Percentiles rank a stretch among this genome's conserved stretches.
phyloP scores from a whole-genome alignment of 1,140 invertebrate species.

The Drosophila kikkawai region DNA sequence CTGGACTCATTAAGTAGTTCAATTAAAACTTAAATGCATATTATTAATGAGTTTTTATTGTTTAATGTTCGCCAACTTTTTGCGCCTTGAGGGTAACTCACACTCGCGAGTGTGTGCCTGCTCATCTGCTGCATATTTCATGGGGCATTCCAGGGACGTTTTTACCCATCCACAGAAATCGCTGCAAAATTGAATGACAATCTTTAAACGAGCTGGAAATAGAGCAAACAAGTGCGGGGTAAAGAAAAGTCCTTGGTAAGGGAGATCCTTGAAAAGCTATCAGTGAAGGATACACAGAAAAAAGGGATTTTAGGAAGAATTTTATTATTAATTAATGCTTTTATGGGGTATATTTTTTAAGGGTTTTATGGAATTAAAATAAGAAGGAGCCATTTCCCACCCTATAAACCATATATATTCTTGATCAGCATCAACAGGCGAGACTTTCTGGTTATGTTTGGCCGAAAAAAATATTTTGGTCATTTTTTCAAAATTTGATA shows the following conservation, averaged over 20 bases:
- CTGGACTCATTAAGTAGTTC: constrained; percentile 75
- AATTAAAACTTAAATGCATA: constrained; percentile 82
- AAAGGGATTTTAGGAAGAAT: too few species aligned
- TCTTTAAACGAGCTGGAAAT: constrained; percentile 47
- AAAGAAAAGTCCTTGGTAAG: constrained; percentile 14
- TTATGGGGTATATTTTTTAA: too few species aligned
- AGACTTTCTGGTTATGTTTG: too few species aligned
- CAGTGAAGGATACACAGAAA: background rate
- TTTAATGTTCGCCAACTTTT: constrained; percentile 66
- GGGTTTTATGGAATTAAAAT: background rate
- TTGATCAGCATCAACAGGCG: too few species aligned
- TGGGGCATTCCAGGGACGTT: constrained; percentile 37
- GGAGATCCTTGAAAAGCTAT: background rate
- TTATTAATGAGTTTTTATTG: constrained; percentile 83
- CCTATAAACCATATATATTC: background rate
- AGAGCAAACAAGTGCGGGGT: constrained; percentile 1
- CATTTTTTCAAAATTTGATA: background rate
- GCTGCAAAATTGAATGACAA: constrained; percentile 24
- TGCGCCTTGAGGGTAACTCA: constrained; percentile 44
- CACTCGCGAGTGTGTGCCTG: background rate
- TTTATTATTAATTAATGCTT: too few species aligned
- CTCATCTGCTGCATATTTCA: constrained; percentile 66
- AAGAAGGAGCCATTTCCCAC: background rate
- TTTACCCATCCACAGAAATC: constrained; percentile 19
- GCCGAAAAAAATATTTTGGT: background rate